A percentile compares a stretch with the other conserved stretches of the same genome.
Evolutionary conservation across 2,113 vertebrate genomes (phyloP).

Genomic region (Callocephalon fimbriatum): DNA sequence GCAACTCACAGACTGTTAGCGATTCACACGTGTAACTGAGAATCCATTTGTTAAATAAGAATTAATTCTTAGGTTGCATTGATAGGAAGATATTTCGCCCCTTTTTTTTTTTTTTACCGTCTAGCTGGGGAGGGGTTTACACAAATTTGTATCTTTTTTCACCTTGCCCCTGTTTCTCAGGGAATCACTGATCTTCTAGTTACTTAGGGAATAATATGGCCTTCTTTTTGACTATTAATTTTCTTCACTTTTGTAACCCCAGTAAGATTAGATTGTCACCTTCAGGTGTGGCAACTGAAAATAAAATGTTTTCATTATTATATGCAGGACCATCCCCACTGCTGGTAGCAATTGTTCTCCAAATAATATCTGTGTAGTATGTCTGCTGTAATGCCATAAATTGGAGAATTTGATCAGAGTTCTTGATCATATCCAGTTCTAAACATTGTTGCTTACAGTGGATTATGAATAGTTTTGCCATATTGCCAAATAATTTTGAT

Average conservation of each 20-base stretch:
- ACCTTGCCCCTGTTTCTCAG: background rate
- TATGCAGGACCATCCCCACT: background rate
- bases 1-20: background rate
- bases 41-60: background rate
- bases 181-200: background rate
- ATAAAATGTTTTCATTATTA: background rate
- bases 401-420: background rate
- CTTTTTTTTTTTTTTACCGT: background rate
- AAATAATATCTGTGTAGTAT: background rate
- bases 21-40: background rate
- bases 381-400: background rate
- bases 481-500: background rate
- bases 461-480: background rate
- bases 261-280: background rate
- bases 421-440: background rate
- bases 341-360: background rate
- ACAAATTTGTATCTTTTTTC: background rate
- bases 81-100: background rate
- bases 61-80: background rate
- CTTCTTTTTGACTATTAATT: background rate
- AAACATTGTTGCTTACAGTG: background rate
- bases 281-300: background rate
- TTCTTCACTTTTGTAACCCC: background rate
- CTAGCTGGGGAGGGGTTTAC: background rate
- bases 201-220: background rate